Evolutionary conservation across 2,113 vertebrate genomes (phyloP).

Genomic region (Hippocampus guttulatus): DNA sequence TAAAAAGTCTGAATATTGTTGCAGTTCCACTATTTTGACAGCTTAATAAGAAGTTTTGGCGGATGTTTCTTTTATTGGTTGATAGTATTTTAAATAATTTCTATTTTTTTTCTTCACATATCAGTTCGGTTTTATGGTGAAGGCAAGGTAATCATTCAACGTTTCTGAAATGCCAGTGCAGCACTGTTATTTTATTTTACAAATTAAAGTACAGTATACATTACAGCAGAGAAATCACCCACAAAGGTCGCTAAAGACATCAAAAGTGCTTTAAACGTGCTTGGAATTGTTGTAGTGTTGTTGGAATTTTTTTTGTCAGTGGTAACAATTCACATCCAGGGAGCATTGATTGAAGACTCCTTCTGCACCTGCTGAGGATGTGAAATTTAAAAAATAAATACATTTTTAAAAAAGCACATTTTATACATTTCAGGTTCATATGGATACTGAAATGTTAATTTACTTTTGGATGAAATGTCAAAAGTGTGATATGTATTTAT

Average conservation of each 20-base stretch:
- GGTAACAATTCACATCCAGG: conserved; percentile 75
- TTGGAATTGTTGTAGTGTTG: too few relatives aligned
- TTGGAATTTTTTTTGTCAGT: not conserved
- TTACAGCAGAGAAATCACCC: not conserved
- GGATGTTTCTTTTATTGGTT: not conserved
- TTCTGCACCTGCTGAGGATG: conserved; percentile 75
- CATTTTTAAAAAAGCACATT: not conserved
- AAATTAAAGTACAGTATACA: conserved; percentile 13
- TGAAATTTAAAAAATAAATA: conserved; percentile 8
- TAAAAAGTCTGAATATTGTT: not conserved
- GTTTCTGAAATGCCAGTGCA: not conserved
- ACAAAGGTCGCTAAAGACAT: not conserved
- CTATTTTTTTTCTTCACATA: not conserved
- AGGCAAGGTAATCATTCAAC: conserved; percentile 12
- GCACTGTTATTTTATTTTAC: conserved; percentile 24
- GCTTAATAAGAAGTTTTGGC: not conserved
- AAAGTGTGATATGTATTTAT: not conserved
- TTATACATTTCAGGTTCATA: not conserved
- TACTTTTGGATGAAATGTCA: not conserved
- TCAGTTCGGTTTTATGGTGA: not conserved
- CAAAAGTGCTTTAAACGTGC: not conserved
- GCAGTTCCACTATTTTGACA: not conserved
- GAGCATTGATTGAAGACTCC: conserved; percentile 69
- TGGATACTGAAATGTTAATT: not conserved
- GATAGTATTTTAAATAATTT: not conserved